phyloP scores from a whole-genome alignment of 2,113 vertebrate species.

The Brachyhypopomus occidentalis region DNA sequence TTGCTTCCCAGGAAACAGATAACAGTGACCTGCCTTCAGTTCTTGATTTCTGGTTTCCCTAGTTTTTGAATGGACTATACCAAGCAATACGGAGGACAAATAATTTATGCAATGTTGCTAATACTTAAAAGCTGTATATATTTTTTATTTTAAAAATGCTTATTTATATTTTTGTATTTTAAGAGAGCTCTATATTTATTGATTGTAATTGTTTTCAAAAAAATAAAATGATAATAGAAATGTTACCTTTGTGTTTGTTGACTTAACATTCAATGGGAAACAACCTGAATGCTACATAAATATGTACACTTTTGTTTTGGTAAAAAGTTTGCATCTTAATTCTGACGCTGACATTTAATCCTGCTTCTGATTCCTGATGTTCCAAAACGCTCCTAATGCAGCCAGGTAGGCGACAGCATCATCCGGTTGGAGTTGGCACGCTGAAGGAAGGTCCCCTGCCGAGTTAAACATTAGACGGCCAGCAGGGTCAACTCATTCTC shows the following conservation, averaged over 20 bases:
- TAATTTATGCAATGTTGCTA: not conserved
- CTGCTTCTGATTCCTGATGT: not conserved
- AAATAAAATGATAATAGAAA: constrained; percentile 10
- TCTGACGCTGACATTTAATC: not conserved
- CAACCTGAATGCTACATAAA: not conserved
- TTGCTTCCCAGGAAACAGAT: constrained; percentile 19
- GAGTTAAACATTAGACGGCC: constrained; percentile 59
- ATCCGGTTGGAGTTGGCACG: constrained; percentile 64
- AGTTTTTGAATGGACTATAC: constrained; percentile 39
- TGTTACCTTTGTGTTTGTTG: not conserved
- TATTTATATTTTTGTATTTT: constrained; percentile 53
- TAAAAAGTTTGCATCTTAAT: not conserved
- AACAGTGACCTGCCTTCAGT: constrained; percentile 7
- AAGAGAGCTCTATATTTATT: constrained; percentile 43
- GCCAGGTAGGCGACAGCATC: constrained; percentile 60
- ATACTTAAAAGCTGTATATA: constrained; percentile 41
- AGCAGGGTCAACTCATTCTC: constrained; percentile 52
- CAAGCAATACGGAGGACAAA: constrained; percentile 4
- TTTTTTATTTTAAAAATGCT: constrained; percentile 24
- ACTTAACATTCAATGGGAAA: not conserved
- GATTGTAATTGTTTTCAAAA: not conserved
- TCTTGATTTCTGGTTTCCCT: constrained; percentile 36
- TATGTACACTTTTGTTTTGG: not conserved
- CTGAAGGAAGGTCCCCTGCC: constrained; percentile 67
- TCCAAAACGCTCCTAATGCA: constrained; percentile 41